These are phyloP conservation scores for Sander vitreus DNA, from an alignment of 2,113 vertebrate genomes.

Conservation along the genomic window DNA sequence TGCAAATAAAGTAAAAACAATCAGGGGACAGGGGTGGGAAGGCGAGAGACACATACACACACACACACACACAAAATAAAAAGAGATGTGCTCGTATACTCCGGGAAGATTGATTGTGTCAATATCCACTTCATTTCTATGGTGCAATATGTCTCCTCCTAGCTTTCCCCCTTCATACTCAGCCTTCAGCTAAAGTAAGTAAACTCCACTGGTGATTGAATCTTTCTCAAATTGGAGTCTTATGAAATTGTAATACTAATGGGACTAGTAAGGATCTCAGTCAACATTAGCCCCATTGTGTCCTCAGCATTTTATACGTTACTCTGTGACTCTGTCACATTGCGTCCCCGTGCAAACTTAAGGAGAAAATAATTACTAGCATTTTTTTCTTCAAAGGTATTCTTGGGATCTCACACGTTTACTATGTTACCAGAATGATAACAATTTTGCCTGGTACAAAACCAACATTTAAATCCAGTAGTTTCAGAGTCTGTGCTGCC, in stretches of 20 bases:
- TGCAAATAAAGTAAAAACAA: constrained; percentile 81
- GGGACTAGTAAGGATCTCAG: background rate
- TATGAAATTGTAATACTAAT: background rate
- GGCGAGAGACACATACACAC: constrained; percentile 21
- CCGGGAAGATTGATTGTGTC: constrained; percentile 77
- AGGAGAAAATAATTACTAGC: too few relatives aligned
- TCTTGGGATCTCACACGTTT: too few relatives aligned
- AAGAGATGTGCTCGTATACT: constrained; percentile 54
- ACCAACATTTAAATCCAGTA: background rate
- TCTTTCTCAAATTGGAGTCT: background rate
- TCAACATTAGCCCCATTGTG: background rate
- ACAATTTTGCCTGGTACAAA: too few relatives aligned
- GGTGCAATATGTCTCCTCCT: constrained; percentile 40
- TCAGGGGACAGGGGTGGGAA: constrained; percentile 48
- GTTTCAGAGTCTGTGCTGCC: background rate
- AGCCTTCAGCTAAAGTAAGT: constrained; percentile 1
- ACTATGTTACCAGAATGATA: too few relatives aligned
- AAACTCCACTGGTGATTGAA: constrained; percentile 8
- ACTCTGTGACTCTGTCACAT: background rate
- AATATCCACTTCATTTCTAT: constrained; percentile 70
- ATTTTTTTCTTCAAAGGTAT: too few relatives aligned
- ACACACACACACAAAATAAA: constrained; percentile 38
- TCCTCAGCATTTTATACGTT: background rate
- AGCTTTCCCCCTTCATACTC: constrained; percentile 17
- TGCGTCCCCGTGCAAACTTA: background rate